phyloP scores from a whole-genome alignment of 2,888 invertebrate genomes.

The Sturmia bella region DNA sequence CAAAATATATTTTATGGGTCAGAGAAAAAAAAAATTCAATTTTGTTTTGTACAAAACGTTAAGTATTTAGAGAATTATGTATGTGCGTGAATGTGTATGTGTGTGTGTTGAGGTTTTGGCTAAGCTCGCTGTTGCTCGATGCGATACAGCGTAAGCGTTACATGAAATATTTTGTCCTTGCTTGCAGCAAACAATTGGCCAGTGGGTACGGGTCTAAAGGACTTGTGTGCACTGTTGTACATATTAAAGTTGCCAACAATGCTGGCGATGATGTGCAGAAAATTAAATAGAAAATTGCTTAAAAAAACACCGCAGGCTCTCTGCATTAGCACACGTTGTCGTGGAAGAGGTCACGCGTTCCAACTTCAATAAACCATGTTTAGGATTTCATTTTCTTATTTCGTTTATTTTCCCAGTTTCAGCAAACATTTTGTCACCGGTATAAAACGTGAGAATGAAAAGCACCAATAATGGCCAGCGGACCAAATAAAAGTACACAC shows the following conservation, averaged over 20 bases:
- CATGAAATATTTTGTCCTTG: slow-evolving; percentile 39
- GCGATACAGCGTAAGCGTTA: slow-evolving; percentile 44
- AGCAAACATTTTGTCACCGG: slow-evolving; percentile 21
- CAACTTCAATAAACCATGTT: slow-evolving; percentile 43
- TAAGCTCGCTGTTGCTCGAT: neutral
- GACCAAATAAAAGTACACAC: neutral
- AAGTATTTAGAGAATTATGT: neutral
- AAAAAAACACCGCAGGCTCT: slow-evolving; percentile 42
- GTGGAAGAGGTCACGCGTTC: slow-evolving; percentile 59
- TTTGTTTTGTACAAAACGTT: slow-evolving; percentile 11
- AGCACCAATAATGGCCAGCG: slow-evolving; percentile 16
- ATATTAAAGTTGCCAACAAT: slow-evolving; percentile 7
- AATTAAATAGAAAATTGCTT: slow-evolving; percentile 51
- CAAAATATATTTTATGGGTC: slow-evolving; percentile 58
- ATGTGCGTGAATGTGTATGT: neutral
- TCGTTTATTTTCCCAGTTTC: slow-evolving; percentile 17
- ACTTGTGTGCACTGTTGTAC: slow-evolving; percentile 5
- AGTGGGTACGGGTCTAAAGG: slow-evolving; percentile 25
- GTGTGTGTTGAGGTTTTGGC: slow-evolving; percentile 1
- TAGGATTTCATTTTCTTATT: neutral
- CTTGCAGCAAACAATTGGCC: slow-evolving; percentile 31
- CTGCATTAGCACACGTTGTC: slow-evolving; percentile 54
- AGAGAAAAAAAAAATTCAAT: slow-evolving; percentile 58
- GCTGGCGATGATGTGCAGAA: slow-evolving; percentile 26
- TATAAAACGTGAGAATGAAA: neutral